Evolutionary conservation across 2,797 vertebrate genomes (phyloP).

Genomic region (Anabacerthia variegaticeps): DNA sequence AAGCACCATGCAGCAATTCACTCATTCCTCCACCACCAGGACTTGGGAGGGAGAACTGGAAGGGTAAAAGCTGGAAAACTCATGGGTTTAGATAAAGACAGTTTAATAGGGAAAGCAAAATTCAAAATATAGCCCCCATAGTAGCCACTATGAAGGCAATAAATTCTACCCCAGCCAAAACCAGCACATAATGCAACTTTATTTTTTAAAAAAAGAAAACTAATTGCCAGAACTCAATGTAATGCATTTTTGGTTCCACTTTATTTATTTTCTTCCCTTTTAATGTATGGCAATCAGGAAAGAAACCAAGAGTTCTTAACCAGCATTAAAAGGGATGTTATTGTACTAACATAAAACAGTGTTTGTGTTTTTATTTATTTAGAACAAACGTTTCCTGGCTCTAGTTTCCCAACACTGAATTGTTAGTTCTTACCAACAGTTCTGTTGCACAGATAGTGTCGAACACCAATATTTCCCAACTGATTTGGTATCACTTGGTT

Average conservation of each 20-base stretch:
- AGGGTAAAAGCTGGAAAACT: background rate
- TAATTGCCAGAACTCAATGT: background rate
- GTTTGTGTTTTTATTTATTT: background rate
- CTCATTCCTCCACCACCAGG: background rate
- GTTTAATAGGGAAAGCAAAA: background rate
- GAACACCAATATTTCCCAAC: slow-evolving; percentile 91
- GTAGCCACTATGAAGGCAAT: background rate
- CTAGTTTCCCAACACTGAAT: background rate
- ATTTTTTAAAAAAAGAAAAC: background rate
- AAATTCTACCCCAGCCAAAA: background rate
- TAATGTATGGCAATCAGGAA: background rate
- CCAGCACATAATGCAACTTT: background rate
- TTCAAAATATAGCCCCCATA: background rate
- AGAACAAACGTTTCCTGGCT: background rate
- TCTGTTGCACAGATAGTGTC: slow-evolving; percentile 93
- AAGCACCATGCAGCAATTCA: accelerated
- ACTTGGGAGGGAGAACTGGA: accelerated
- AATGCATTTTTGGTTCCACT: background rate
- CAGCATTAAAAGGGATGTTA: background rate
- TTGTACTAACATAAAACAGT: background rate
- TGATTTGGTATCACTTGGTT: slow-evolving; percentile 87
- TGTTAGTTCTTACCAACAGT: slow-evolving; percentile 84
- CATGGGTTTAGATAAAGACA: background rate
- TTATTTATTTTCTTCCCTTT: background rate
- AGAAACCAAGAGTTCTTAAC: background rate